Conservation (phyloP, 1,140 invertebrate genomes). For the Conus ventricosus region DNA sequence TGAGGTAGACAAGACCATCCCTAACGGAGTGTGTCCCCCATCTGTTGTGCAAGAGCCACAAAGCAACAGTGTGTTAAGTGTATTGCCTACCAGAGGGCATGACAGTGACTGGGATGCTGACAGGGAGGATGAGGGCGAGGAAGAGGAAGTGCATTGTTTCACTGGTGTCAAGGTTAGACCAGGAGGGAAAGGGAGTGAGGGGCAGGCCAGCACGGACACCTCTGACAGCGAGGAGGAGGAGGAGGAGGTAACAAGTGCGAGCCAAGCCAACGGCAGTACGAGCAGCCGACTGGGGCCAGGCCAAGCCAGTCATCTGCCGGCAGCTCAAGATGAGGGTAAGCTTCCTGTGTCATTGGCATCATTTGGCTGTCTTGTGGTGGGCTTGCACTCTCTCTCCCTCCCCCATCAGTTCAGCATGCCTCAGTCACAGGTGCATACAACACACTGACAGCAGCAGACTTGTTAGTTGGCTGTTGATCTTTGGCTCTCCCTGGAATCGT, state of each 20-base stretch:
- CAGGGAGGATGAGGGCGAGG: conserved; percentile 35
- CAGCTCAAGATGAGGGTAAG: conserved; percentile 35
- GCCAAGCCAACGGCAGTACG: neutral
- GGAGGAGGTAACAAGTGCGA: conserved; percentile 20
- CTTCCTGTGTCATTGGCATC: conserved; percentile 34
- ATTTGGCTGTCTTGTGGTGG: conserved; percentile 37
- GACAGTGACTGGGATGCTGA: conserved; percentile 39
- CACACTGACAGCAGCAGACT: conserved; percentile 11
- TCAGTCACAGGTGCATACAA: conserved; percentile 14
- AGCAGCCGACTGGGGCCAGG: conserved; percentile 30
- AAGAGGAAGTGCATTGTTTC: conserved; percentile 22
- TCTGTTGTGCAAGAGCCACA: neutral
- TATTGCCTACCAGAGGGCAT: conserved; percentile 9
- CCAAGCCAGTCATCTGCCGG: conserved; percentile 9
- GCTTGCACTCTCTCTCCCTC: conserved; percentile 34
- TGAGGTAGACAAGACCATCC: conserved; percentile 12
- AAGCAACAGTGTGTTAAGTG: conserved; percentile 9
- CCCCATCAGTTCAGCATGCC: conserved; percentile 32
- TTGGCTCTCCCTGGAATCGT: conserved; percentile 36
- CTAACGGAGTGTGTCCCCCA: conserved; percentile 18
- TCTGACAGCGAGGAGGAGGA: conserved; percentile 30
- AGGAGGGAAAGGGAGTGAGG: conserved; percentile 22
- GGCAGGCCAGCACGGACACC: conserved; percentile 15
- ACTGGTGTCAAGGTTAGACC: conserved; percentile 29
- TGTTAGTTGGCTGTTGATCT: neutral